These are phyloP conservation scores for Lepidurus couesii DNA, from an alignment of 1,140 invertebrate species.

Conservation along the genomic window DNA sequence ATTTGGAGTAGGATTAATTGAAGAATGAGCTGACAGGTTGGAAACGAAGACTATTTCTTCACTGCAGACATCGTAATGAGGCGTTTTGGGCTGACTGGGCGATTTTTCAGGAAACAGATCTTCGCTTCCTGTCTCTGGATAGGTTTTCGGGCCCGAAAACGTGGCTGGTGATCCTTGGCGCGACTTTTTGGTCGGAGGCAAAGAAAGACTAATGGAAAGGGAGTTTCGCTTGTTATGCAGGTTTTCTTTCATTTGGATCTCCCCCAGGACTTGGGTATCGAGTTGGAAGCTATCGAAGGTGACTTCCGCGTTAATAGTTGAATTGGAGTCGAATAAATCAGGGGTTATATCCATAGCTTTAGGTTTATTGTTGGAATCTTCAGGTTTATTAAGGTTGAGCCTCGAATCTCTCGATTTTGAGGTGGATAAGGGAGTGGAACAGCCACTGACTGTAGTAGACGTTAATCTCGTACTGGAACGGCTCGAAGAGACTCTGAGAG, in stretches of 20 bases:
- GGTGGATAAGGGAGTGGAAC: background rate
- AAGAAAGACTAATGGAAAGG: background rate
- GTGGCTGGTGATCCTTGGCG: background rate
- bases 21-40: background rate
- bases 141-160: background rate
- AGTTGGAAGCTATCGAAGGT: constrained; percentile 2
- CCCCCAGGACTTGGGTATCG: background rate
- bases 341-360: background rate
- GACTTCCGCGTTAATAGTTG: background rate
- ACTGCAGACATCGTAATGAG: constrained; percentile 34
- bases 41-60: constrained; percentile 35
- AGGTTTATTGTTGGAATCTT: background rate
- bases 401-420: background rate
- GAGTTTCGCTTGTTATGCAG: background rate
- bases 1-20: background rate
- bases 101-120: background rate
- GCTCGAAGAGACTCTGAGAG: background rate
- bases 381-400: background rate
- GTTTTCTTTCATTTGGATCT: background rate
- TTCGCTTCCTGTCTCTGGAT: background rate
- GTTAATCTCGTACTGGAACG: background rate
- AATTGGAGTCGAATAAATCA: background rate
- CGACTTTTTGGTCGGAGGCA: background rate
- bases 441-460: background rate
- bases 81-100: background rate